Percentiles rank a stretch among this genome's conserved stretches.
Conservation (phyloP, 2,888 invertebrate genomes). For the Girardia tigrina region DNA sequence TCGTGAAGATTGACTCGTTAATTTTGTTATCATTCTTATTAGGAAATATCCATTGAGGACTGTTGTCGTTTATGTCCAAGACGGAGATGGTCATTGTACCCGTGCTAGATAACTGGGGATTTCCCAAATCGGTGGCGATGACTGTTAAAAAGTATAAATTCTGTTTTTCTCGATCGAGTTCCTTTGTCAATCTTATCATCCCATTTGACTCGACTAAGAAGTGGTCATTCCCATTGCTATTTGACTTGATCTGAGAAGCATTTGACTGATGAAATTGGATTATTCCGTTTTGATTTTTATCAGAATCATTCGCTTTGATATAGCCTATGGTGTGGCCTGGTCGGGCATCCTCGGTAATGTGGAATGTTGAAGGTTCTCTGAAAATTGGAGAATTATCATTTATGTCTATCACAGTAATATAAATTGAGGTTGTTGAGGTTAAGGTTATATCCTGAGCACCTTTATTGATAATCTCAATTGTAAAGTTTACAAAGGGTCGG, state of each 20-base stretch:
- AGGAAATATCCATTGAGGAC: conserved; percentile 7
- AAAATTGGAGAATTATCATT: not conserved
- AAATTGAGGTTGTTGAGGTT: not conserved
- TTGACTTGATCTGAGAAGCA: not conserved
- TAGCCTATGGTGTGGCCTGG: not conserved
- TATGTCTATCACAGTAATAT: not conserved
- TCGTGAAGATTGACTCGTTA: not conserved
- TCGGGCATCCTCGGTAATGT: not conserved
- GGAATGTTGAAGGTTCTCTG: not conserved
- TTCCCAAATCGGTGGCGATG: not conserved
- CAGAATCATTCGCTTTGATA: conserved; percentile 8
- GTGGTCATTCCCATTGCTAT: not conserved
- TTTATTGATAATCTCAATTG: not conserved
- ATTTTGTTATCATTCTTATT: not conserved
- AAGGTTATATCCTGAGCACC: not conserved
- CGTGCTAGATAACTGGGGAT: not conserved
- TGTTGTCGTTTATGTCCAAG: not conserved
- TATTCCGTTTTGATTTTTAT: not conserved
- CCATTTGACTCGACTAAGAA: not conserved
- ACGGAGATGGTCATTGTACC: not conserved
- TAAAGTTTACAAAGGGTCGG: not conserved
- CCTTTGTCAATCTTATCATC: not conserved
- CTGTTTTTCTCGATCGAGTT: not conserved
- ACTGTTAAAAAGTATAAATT: not conserved
- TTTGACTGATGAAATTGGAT: not conserved